These are phyloP conservation scores for Enteromius trimaculatus DNA, from an alignment of 2,797 vertebrate genomes.

Conservation along the genomic window DNA sequence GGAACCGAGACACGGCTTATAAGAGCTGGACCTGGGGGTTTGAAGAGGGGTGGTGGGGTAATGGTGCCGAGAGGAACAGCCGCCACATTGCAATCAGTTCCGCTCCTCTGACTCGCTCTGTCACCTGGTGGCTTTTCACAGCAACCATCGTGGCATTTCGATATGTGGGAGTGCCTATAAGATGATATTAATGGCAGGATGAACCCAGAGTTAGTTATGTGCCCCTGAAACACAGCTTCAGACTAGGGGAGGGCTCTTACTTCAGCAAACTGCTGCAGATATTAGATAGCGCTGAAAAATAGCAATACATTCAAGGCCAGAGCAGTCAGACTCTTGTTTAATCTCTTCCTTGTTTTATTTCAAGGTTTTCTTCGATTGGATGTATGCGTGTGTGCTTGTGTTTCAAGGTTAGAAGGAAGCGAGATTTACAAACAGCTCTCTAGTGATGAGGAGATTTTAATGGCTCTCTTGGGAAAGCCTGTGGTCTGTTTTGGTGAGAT, in stretches of 20 bases:
- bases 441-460: slow-evolving; percentile 16
- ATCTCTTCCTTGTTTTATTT: slow-evolving; percentile 37
- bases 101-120: slow-evolving; percentile 67
- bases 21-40: slow-evolving; percentile 60
- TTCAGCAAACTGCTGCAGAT: slow-evolving; percentile 36
- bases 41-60: slow-evolving; percentile 42
- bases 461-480: slow-evolving; percentile 23
- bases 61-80: slow-evolving; percentile 57
- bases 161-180: slow-evolving; percentile 68
- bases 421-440: slow-evolving; percentile 14
- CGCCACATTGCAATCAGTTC: slow-evolving; percentile 70
- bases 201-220: slow-evolving; percentile 74
- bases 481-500: slow-evolving; percentile 15
- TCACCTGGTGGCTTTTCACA: slow-evolving; percentile 54
- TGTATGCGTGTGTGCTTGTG: background rate
- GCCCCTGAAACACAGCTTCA: slow-evolving; percentile 52
- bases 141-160: slow-evolving; percentile 56
- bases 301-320: slow-evolving; percentile 41
- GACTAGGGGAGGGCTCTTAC: slow-evolving; percentile 62
- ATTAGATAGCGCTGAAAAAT: slow-evolving; percentile 66
- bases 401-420: slow-evolving; percentile 15
- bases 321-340: slow-evolving; percentile 22
- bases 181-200: slow-evolving; percentile 72
- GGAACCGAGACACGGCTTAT: slow-evolving; percentile 60
- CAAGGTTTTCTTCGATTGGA: slow-evolving; percentile 17